phyloP scores from a whole-genome alignment of 2,113 vertebrate genomes.

The Carassius gibelio region DNA sequence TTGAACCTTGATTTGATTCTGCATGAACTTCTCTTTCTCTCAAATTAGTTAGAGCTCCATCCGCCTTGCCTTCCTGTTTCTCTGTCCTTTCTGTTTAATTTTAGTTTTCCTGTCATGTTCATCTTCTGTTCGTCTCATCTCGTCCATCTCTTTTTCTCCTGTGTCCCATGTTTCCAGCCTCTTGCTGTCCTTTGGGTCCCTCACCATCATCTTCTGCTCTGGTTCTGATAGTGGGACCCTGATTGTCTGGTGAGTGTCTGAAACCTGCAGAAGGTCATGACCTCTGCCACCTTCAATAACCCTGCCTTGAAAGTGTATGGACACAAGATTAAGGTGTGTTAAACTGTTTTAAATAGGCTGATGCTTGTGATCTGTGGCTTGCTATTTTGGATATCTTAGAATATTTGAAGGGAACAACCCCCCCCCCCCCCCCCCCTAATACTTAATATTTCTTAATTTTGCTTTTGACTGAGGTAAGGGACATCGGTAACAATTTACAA shows the following conservation, averaged over 20 bases:
- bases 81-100: slow-evolving; percentile 2
- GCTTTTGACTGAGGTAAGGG: no score
- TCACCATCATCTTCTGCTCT: neutral
- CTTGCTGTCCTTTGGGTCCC: slow-evolving; percentile 59
- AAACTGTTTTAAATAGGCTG: neutral
- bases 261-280: neutral
- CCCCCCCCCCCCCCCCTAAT: no score
- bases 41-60: neutral
- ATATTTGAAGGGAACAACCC: neutral
- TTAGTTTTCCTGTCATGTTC: neutral
- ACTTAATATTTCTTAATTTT: no score
- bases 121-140: slow-evolving; percentile 15
- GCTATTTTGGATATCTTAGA: neutral
- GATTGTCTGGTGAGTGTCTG: slow-evolving; percentile 65
- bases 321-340: neutral
- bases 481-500: no score
- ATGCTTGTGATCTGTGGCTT: neutral
- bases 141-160: slow-evolving; percentile 34
- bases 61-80: neutral
- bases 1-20: neutral
- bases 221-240: slow-evolving; percentile 20
- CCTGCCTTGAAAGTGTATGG: neutral
- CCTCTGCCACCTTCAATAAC: slow-evolving; percentile 8
- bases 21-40: neutral
- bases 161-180: slow-evolving; percentile 59